Evolutionary conservation across 2,113 vertebrate species (phyloP), one percentile per base, ranked within the genome.

Genomic region (Heterochromis multidens): DNA sequence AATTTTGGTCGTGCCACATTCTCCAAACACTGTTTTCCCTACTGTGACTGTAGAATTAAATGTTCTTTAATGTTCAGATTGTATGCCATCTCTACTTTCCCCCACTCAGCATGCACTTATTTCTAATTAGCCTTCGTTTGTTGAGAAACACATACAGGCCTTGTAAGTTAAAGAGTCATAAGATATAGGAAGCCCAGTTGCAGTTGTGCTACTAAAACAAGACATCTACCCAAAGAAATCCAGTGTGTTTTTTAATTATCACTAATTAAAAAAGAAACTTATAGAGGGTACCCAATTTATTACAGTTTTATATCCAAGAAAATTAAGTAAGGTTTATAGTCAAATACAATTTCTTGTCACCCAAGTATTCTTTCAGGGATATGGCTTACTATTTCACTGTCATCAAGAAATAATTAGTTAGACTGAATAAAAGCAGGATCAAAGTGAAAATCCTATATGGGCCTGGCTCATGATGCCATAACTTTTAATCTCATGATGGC

Each of bases 81-180:
- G 27, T 8, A 74, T 52, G 27, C 70, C 70, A 74, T 74, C 43
- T n/a, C 17, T 77, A 82, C 83, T 72, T 81, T 77, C 78, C 82
- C 60, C 52, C 87, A 89, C 77, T 92, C 40, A 87, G 37, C 84
- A 54, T 90, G 85, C 87, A 85, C 79, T 84, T 52, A 40, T 56
- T 62, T 82, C 62, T 79, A 76, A 72, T 90, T 89, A 86, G 84
- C 61, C 87, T 89, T 79, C 77, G 84, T 93, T 86, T 78, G 56
- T 86, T 63, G 81, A 83, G 79, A 77, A 89, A 60, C 58, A 6
- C 49, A 19, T 79, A 19, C 27, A 82, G 43, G 29, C 12, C 43
- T 46, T 46, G 43, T 46, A 13, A 46, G 13, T 72, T 72, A 72
- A 72, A 72, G 40, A 29, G 5, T 35, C 5, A 5, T 33, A 33